These are phyloP conservation scores for Himalopsyche kuldschensis DNA, from an alignment of 2,888 invertebrate species.

Conservation along the genomic window DNA sequence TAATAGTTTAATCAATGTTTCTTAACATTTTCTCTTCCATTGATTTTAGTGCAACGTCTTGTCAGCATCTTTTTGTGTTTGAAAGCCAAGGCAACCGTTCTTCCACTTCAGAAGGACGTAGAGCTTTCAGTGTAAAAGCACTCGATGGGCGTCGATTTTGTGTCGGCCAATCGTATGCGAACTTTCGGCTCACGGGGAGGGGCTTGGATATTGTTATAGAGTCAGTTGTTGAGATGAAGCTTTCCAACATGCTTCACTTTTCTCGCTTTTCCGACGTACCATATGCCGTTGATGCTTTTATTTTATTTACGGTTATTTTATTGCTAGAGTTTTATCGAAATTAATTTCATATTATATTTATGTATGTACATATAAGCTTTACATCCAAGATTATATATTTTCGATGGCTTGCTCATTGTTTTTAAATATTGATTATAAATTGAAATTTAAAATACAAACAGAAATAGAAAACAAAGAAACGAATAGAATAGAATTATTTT, in stretches of 20 bases:
- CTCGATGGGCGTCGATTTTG: constrained; percentile 24
- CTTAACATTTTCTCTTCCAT: not conserved
- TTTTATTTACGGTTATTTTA: not conserved
- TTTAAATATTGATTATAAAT: too few species aligned
- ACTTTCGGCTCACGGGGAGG: constrained; percentile 19
- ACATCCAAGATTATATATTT: too few species aligned
- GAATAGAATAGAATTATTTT: too few species aligned
- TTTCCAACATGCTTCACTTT: not conserved
- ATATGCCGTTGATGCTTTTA: not conserved
- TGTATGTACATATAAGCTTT: too few species aligned
- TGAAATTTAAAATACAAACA: too few species aligned
- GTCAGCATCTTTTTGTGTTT: not conserved
- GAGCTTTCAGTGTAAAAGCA: not conserved
- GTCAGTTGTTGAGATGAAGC: not conserved
- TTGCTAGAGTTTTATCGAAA: not conserved
- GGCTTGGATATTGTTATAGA: constrained; percentile 8
- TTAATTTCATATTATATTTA: too few species aligned
- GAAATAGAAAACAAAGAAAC: too few species aligned
- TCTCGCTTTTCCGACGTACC: not conserved
- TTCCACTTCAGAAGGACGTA: constrained; percentile 12
- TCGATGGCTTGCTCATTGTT: too few species aligned
- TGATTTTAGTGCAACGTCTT: constrained; percentile 4
- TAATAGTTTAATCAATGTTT: too few species aligned
- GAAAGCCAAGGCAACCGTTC: constrained; percentile 26
- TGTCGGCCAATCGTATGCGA: constrained; percentile 22